A percentile compares a stretch with the other conserved stretches of the same genome.
These are phyloP conservation scores for Oreotrochilus melanogaster DNA, from an alignment of 2,113 vertebrate genomes.

Conservation along the genomic window DNA sequence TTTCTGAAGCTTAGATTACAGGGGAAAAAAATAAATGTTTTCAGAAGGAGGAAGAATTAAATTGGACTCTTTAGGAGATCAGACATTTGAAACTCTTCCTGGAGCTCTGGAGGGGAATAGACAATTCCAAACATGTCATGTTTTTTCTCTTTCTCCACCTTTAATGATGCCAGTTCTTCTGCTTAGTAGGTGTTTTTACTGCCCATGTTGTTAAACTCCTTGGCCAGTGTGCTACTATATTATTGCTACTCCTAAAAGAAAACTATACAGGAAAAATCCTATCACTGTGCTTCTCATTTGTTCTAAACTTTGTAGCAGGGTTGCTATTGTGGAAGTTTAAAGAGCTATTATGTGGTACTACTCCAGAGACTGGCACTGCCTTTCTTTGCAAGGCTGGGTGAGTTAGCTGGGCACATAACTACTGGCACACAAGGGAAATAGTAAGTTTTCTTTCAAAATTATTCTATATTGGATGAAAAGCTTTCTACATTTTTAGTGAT, in stretches of 20 bases:
- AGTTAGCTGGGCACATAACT: not conserved
- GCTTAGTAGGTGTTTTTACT: not conserved
- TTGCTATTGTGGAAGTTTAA: not conserved
- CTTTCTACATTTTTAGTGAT: not conserved
- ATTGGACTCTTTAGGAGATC: not conserved
- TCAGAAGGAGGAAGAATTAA: not conserved
- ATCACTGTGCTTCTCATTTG: not conserved
- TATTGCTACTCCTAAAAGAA: not conserved
- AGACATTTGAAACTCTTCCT: not conserved
- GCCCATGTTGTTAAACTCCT: rapidly evolving
- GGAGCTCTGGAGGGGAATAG: not conserved
- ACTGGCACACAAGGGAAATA: not conserved
- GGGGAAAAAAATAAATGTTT: not conserved
- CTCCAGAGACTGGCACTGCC: not conserved
- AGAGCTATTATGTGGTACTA: rapidly evolving
- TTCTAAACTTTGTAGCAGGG: not conserved
- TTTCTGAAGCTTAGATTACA: not conserved
- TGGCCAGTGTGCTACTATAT: not conserved
- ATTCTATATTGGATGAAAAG: not conserved
- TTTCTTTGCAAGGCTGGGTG: not conserved
- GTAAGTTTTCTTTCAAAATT: not conserved
- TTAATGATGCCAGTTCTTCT: not conserved
- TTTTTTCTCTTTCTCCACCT: not conserved
- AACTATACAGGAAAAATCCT: not conserved
- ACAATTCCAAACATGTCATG: not conserved